Conservation (phyloP, 2,888 invertebrate genomes). For the Rhamphomyia laevipes region DNA sequence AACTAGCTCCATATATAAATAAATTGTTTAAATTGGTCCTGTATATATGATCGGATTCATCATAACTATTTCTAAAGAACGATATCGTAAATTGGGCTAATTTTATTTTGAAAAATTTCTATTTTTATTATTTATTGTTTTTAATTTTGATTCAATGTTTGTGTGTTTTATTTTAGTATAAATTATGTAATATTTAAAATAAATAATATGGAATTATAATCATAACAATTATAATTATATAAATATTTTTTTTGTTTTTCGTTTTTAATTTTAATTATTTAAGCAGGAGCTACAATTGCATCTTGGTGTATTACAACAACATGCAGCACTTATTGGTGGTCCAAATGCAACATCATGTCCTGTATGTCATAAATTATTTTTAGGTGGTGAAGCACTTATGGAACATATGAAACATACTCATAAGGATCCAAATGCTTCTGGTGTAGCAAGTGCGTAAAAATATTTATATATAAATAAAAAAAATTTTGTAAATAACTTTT, state of each 20-base stretch:
- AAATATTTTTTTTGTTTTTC: neutral
- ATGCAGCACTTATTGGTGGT: conserved; percentile 82
- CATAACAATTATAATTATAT: conserved; percentile 29
- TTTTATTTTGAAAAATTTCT: too few relatives aligned
- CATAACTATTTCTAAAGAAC: too few relatives aligned
- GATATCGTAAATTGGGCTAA: too few relatives aligned
- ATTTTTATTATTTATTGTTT: too few relatives aligned
- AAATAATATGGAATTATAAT: conserved; percentile 5
- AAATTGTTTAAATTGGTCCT: too few relatives aligned
- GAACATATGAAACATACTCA: conserved; percentile 94
- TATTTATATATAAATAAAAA: too few relatives aligned
- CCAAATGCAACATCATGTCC: conserved; percentile 87
- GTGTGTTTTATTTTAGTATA: neutral
- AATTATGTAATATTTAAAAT: neutral
- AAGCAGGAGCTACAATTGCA: conserved; percentile 77
- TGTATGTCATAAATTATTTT: conserved; percentile 87
- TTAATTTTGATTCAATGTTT: neutral
- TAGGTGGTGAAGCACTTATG: conserved; percentile 85
- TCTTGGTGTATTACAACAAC: conserved; percentile 92
- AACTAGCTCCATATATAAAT: too few relatives aligned
- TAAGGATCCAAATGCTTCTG: conserved; percentile 57
- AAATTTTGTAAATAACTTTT: too few relatives aligned
- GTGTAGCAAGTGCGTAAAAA: conserved; percentile 19
- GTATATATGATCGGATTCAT: too few relatives aligned
- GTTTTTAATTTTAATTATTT: neutral